phyloP scores from a whole-genome alignment of 2,113 vertebrate genomes.

The Tiliqua scincoides region DNA sequence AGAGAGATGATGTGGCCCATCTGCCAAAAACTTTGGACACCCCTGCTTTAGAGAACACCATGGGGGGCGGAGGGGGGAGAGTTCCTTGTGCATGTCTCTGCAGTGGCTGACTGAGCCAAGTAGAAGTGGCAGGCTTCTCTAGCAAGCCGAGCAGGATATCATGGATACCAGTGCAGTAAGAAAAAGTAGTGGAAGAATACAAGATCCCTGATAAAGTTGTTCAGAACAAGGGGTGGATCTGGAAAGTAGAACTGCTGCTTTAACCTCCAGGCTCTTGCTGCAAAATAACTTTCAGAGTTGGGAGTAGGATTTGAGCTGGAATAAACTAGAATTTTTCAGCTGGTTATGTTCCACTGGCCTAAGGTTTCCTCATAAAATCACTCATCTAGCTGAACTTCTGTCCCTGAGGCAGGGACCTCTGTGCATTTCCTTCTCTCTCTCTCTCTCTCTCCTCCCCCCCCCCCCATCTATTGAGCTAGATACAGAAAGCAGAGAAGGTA shows the following conservation, averaged over 20 bases:
- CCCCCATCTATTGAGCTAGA: background rate
- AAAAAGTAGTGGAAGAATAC: slow-evolving; percentile 11
- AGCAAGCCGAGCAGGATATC: background rate
- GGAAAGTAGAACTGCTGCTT: slow-evolving; percentile 48
- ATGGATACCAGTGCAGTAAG: background rate
- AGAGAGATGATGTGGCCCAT: too few relatives aligned
- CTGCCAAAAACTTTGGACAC: too few relatives aligned
- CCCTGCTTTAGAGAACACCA: background rate
- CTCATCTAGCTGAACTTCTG: background rate
- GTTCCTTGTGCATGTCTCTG: background rate
- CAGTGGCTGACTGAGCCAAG: too few relatives aligned
- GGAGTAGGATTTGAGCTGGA: slow-evolving; percentile 52
- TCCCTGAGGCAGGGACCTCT: background rate
- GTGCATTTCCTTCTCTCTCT: too few relatives aligned
- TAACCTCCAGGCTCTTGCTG: slow-evolving; percentile 61
- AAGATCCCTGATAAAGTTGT: background rate
- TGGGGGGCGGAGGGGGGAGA: background rate
- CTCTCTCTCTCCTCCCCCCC: background rate
- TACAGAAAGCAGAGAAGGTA: background rate
- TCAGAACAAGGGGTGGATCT: slow-evolving; percentile 44
- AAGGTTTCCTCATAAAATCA: slow-evolving; percentile 9
- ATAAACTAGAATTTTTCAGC: slow-evolving; percentile 46
- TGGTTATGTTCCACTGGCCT: background rate
- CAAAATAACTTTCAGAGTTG: slow-evolving; percentile 65
- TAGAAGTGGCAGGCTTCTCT: background rate